phyloP scores from a whole-genome alignment of 2,113 vertebrate species.

The Myiopsitta monachus region DNA sequence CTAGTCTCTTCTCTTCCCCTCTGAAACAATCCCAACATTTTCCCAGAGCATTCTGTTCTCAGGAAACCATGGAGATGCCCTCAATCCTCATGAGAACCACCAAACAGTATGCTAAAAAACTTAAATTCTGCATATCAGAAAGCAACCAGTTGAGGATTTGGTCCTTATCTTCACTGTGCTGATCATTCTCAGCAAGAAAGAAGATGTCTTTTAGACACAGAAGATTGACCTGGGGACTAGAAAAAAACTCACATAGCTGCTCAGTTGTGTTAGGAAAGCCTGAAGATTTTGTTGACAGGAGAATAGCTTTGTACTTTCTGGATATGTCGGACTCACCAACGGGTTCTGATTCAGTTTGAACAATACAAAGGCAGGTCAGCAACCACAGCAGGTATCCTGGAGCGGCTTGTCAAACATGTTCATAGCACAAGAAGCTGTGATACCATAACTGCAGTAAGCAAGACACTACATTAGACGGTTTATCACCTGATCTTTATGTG shows the following conservation, averaged over 20 bases:
- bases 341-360: background rate
- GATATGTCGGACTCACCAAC: background rate
- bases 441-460: background rate
- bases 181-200: background rate
- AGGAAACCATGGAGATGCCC: background rate
- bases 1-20: background rate
- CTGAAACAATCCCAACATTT: background rate
- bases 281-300: background rate
- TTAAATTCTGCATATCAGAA: background rate
- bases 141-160: background rate
- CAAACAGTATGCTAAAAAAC: background rate
- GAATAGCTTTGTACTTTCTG: background rate
- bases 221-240: background rate
- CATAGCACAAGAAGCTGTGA: background rate
- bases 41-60: background rate
- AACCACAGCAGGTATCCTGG: background rate
- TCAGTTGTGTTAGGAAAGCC: background rate
- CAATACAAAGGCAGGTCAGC: background rate
- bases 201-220: background rate
- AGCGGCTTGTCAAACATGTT: background rate
- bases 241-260: background rate
- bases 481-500: background rate
- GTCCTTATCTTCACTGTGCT: background rate
- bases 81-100: background rate
- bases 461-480: background rate